Evolutionary conservation across 2,888 invertebrate genomes (phyloP), one percentile per base, ranked within the genome.

Genomic region (Scaeva pyrastri): DNA sequence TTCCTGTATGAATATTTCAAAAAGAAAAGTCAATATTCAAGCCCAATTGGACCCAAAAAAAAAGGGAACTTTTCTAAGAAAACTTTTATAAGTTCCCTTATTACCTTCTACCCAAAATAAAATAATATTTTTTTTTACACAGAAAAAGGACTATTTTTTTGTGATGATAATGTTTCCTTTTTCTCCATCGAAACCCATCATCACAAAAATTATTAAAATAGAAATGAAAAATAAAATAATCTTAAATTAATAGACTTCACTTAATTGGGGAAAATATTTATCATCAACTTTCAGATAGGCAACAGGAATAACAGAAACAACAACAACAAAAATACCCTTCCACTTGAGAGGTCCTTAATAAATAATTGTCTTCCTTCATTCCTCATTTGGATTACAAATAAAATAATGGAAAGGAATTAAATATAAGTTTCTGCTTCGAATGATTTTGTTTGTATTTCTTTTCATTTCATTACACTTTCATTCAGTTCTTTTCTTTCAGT

Each of bases 191-290:
- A 31, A 31, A 31, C 31, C 31, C 31, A 31, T 31, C 31, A 31
- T 26, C 26, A 8, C 31, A 31, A 31, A 31, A 31, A 31, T n/a
- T 31, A 31, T 31, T 31, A 31, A 31, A 31, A 31, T 31, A 5
- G 1, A 31, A 31, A 31, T 31, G 8, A 31, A 31, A 31, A 31
- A 31, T 31, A 2, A 64, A 16, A 45, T 64, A 45, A 64, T 64
- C 14, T 45, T 26, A 62, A 62, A 62, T 62, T 43, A 64, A 64
- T 43, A 64, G 26, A 64, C 62, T 64, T 26, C 26, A 45, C 16
- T 64, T 64, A 64, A 64, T 64, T 26, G 62, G 16, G 26, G 23
- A 64, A 14, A 64, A 64, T 64, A 64, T 64, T 43, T 45, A 64
- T 26, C 62, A 64, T 45, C 26, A 45, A 45, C 23, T 45, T n/a